These are phyloP conservation scores for Leguminivora glycinivorella DNA, from an alignment of 1,140 invertebrate species.

Conservation along the genomic window DNA sequence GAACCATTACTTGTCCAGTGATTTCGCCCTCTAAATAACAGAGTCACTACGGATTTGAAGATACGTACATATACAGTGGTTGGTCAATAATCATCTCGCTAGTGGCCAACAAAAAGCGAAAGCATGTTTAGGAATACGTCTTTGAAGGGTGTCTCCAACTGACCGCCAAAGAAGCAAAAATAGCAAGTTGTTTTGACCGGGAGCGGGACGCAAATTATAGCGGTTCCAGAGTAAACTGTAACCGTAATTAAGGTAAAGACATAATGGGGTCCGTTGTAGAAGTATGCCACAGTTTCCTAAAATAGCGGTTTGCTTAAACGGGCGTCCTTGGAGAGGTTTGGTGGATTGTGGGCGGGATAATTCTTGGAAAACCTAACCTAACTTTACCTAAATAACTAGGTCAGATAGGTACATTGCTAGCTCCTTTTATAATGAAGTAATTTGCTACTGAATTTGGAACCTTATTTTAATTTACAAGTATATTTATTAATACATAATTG, in stretches of 20 bases:
- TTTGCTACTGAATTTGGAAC: no score
- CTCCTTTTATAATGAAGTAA: no score
- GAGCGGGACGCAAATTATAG: neutral
- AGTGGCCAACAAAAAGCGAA: neutral
- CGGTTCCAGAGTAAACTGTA: constrained; percentile 22
- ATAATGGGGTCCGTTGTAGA: constrained; percentile 13
- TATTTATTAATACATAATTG: no score
- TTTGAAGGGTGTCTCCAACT: neutral
- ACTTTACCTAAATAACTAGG: no score
- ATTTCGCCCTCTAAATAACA: no score
- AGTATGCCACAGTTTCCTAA: constrained; percentile 24
- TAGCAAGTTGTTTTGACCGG: neutral
- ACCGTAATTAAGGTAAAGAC: constrained; percentile 19
- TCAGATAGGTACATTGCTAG: no score
- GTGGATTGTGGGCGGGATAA: constrained; percentile 6
- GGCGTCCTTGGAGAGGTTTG: constrained; percentile 4
- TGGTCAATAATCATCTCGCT: neutral
- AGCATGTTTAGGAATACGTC: neutral
- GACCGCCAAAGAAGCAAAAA: constrained; percentile 11
- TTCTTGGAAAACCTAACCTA: neutral
- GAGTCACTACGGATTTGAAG: no score
- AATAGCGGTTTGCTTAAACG: constrained; percentile 22
- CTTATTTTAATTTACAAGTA: no score
- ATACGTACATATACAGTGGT: neutral
- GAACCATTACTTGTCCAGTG: neutral